phyloP scores from a whole-genome alignment of 1,140 invertebrate species.

The Tetragnatha versicolor region DNA sequence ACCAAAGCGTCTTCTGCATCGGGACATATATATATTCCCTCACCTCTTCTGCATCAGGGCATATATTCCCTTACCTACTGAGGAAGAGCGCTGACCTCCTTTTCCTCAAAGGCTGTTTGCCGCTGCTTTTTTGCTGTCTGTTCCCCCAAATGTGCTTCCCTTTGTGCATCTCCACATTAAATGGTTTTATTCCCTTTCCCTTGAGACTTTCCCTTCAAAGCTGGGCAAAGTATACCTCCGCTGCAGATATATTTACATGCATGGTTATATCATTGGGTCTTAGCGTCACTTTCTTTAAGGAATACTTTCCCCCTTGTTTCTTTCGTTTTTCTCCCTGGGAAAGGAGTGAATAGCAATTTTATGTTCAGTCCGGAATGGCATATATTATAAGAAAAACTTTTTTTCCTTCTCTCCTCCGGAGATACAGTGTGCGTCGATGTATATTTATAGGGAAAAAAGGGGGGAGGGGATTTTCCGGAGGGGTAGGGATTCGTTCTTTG shows the following conservation, averaged over 20 bases:
- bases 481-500: background rate
- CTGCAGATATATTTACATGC: conserved; percentile 32
- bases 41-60: no score
- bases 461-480: no score
- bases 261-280: conserved; percentile 21
- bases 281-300: conserved; percentile 31
- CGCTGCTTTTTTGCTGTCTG: background rate
- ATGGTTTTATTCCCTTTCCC: conserved; percentile 31
- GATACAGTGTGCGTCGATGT: background rate
- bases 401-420: background rate
- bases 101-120: conserved; percentile 12
- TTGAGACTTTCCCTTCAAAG: background rate
- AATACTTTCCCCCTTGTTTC: background rate
- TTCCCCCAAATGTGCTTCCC: conserved; percentile 7
- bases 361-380: conserved; percentile 28
- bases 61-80: background rate
- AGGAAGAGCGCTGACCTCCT: conserved; percentile 27
- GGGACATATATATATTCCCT: no score
- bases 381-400: conserved; percentile 34
- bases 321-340: conserved; percentile 46
- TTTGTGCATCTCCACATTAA: conserved; percentile 25
- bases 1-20: no score
- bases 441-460: no score
- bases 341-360: conserved; percentile 34
- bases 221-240: conserved; percentile 20